phyloP scores from a whole-genome alignment of 2,113 vertebrate genomes.

The Bucco capensis region DNA sequence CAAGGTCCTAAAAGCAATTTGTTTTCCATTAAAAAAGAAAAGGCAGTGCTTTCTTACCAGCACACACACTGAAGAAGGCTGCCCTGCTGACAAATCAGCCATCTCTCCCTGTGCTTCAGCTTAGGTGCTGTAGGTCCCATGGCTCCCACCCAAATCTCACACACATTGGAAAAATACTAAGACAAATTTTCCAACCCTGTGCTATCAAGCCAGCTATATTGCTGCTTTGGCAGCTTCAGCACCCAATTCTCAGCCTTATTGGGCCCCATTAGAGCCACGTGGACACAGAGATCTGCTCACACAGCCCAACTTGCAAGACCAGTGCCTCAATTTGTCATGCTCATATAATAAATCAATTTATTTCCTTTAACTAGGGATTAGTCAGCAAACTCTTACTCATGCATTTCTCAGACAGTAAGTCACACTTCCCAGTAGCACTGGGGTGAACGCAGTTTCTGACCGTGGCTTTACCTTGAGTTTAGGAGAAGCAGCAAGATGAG shows the following conservation, averaged over 20 bases:
- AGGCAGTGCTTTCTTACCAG: not conserved
- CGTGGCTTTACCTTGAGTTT: not conserved
- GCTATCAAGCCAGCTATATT: not conserved
- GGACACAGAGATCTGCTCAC: not conserved
- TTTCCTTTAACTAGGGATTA: constrained; percentile 11
- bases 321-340: constrained; percentile 32
- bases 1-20: constrained; percentile 37
- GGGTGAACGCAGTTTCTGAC: not conserved
- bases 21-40: not conserved
- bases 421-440: not conserved
- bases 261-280: not conserved
- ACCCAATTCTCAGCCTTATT: not conserved
- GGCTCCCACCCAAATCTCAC: not conserved
- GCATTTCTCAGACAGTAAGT: not conserved
- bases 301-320: constrained; percentile 17
- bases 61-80: not conserved
- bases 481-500: not conserved
- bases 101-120: not conserved
- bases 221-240: not conserved
- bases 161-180: not conserved
- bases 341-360: constrained; percentile 12
- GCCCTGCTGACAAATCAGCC: constrained; percentile 12
- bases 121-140: not conserved
- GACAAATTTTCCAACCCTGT: not conserved
- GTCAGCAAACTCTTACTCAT: constrained; percentile 47